Evolutionary conservation across 2,888 invertebrate genomes (phyloP), one percentile per base, ranked within the genome.

Genomic region (Bombyx huttoni): DNA sequence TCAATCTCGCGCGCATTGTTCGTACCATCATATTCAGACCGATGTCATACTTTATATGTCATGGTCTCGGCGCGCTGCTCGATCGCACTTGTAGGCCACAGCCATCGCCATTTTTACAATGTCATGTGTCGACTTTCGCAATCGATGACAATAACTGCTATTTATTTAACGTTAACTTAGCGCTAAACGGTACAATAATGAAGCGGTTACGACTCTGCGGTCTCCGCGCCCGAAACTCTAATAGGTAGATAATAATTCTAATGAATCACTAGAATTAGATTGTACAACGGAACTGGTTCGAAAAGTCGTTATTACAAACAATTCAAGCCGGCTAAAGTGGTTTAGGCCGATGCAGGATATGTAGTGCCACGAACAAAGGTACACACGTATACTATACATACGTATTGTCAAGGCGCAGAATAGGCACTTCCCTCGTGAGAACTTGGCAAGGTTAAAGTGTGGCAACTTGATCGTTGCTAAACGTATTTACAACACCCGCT

Each of bases 371-470:
- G 73, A 83, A 85, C 87, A 87, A 86, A 86, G 83, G 77, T 81
- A n/a, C n/a, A n/a, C n/a, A n/a, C n/a, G n/a, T n/a, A n/a, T n/a
- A n/a, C 75, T 75, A 81, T 79, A 78, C 81, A 73, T 5, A 24
- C 70, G 85, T 87, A 88, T 88, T 87, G 87, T 87, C 87, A 86
- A 86, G 86, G 86, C 86, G 72, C 78, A 82, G 82, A 87, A 85
- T 87, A 80, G 82, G 77, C 86, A 86, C 84, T 86, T 86, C 87
- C 87, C 85, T 80, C 88, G 88, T 88, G 88, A 87, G 88, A 88
- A 88, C 86, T 70, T 75, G 72, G 78, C 87, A 88, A 89, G 88
- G 88, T 87, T 87, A 82, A 55, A 81, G 75, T 89, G 88, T 70
- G 79, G 88, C 84, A 88, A 87, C 85, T 75, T 75, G 78, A 82